phyloP scores from a whole-genome alignment of 2,888 invertebrate genomes.

The Spilosoma lubricipeda region DNA sequence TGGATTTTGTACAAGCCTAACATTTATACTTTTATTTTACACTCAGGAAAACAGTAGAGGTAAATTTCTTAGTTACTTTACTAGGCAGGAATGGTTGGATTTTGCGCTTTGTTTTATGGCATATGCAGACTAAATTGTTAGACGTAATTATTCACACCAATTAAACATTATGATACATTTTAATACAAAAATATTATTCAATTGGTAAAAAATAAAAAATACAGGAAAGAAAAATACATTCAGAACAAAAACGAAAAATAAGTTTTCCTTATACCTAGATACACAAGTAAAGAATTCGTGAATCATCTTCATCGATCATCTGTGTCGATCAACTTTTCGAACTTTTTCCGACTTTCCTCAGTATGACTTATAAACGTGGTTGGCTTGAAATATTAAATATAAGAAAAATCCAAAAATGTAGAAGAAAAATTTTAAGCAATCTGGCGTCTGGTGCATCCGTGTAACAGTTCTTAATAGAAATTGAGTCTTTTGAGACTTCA shows the following conservation, averaged over 20 bases:
- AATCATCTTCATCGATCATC: not conserved
- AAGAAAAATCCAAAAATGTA: not conserved
- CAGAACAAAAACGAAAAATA: not conserved
- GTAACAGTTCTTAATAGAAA: not conserved
- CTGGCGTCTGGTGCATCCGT: not conserved
- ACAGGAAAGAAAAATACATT: not conserved
- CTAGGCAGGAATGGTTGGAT: not conserved
- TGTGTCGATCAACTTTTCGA: not conserved
- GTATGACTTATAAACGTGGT: not conserved
- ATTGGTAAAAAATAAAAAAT: too few species aligned
- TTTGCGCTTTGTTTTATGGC: not conserved
- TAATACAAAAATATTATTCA: not conserved
- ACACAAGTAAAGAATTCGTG: not conserved
- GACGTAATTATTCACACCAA: not conserved
- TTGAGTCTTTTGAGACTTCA: not conserved
- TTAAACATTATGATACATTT: not conserved
- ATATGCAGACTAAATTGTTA: not conserved
- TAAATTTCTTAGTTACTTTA: not conserved
- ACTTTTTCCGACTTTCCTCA: not conserved
- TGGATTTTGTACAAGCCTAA: conserved; percentile 24
- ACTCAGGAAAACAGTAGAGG: not conserved
- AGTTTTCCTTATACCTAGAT: not conserved
- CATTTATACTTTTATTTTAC: conserved; percentile 16
- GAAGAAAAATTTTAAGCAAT: not conserved
- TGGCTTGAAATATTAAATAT: not conserved